These are phyloP conservation scores for Euclidia mi DNA, from an alignment of 2,888 invertebrate genomes.

Conservation along the genomic window DNA sequence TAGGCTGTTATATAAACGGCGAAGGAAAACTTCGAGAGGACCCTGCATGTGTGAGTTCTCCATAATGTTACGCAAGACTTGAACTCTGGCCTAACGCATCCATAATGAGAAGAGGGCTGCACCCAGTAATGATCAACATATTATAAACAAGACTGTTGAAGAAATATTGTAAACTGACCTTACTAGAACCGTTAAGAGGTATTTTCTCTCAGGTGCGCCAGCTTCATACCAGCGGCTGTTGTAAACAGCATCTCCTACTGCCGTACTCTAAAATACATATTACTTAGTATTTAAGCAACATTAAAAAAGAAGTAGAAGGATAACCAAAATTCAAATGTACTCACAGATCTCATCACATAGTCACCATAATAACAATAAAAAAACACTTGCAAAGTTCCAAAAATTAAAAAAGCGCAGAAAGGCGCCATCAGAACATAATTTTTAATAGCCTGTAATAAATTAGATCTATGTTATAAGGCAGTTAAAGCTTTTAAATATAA, in stretches of 20 bases:
- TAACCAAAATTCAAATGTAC: constrained; percentile 7
- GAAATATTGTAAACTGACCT: constrained; percentile 59
- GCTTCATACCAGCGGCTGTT: constrained; percentile 69
- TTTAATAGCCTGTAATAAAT: constrained; percentile 64
- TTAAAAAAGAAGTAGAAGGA: too few species aligned
- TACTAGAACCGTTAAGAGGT: constrained; percentile 64
- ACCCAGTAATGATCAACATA: too few species aligned
- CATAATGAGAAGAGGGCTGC: too few species aligned
- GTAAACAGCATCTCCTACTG: constrained; percentile 68
- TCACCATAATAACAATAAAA: constrained; percentile 74
- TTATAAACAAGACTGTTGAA: background rate
- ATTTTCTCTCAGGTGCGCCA: constrained; percentile 59
- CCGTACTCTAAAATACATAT: constrained; percentile 56
- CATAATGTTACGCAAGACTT: too few species aligned
- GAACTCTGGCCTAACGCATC: too few species aligned
- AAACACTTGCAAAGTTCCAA: constrained; percentile 70
- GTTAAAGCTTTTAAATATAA: too few species aligned
- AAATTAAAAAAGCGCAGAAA: constrained; percentile 62
- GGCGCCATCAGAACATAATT: constrained; percentile 61
- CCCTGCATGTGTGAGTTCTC: too few species aligned
- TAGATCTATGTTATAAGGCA: background rate
- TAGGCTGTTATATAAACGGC: too few species aligned
- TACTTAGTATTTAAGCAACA: too few species aligned
- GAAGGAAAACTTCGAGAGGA: too few species aligned
- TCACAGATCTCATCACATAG: constrained; percentile 57